Base-by-base conservation (phyloP, 2,113 vertebrate genomes). In the Pluvialis apricaria region DNA sequence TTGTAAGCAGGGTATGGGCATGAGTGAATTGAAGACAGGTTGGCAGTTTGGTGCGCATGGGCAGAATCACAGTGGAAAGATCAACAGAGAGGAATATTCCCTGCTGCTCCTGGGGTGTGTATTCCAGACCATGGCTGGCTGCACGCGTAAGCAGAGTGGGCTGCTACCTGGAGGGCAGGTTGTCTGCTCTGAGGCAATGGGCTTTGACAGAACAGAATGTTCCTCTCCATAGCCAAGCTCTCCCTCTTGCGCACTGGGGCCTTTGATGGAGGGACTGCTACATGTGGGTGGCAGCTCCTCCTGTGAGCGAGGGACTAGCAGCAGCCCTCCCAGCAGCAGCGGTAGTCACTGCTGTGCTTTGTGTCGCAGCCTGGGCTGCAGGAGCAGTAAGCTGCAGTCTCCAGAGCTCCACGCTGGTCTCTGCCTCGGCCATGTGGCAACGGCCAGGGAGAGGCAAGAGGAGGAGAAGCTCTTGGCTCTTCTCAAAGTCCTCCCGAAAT, bases 81-180 rank as follows among this genome's bases (percentile, higher is more conserved):
- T 61, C 78, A 82, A 20, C 2, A 13, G 57, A 76, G 62, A 73
- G 83, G 70, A 96, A 91, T 2, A 54, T 42, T 82, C 18, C 36
- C 24, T 45, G 81, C 51, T 75, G 77, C 32, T 94, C n/a, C 52
- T 68, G 71, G 42, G 55, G n/a, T 75, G 65, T 55, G 1, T 40
- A 4, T 70, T 61, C 20, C 38, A 76, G 44, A 36, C 52, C 34
- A 11, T 3, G 57, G 57, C 61, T 76, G 70, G 75, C 62, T 77
- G 61, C 47, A 34, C 0, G 0, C 1, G 0, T 5, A 13, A 73
- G 47, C 24, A 4, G 24, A 60, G 38, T 5, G 25, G 36, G 44
- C 44, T 79, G 65, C 45, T 73, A 13, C 49, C 66, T 82, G 45
- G 14, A 62, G 75, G 75, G 86, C 58, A 77, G 36, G 15, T 32